Evolutionary conservation across 2,888 invertebrate genomes (phyloP), one percentile per base, ranked within the genome.

Genomic region (Cryptocephalus primarius): DNA sequence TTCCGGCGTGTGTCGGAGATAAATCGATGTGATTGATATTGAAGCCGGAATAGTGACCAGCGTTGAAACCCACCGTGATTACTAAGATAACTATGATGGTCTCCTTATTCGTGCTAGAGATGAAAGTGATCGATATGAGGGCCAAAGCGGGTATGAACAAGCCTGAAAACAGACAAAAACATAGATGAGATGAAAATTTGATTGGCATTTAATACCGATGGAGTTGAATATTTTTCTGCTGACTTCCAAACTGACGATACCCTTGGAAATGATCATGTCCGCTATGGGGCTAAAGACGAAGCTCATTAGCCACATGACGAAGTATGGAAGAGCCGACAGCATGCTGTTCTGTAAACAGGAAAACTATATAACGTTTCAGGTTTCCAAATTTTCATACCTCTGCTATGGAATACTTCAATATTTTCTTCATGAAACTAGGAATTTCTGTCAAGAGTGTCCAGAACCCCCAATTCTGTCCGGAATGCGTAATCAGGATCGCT

Each of bases 371-470:
- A 51, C 47, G 12, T 22, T 22, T 22, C 22, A 12, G n/a, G 4
- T 36, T 11, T 39, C 8, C 2, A n/a, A 6, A n/a, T 13, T 44
- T 36, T 51, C 62, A 58, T 53, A 85, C 85, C 53, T 77, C 70
- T 65, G 82, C 79, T 22, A 89, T 83, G 46, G 88, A 75, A 57
- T 81, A 85, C 44, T 76, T 72, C 2, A 89, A 74, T 2, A 88
- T 80, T 40, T 79, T 75, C 56, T 78, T 78, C 79, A 90, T 82
- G 62, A 88, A 90, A 0, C 82, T 78, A 0, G 90, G 90, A 61
- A 88, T 83, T 65, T 89, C 84, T 0, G 88, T 88, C 1, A 89
- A 72, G 11, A 90, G 70, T 32, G 87, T 88, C 84, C 87, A 88
- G 70, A 85, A 88, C 31, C 88, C 89, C 78, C 88, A 84, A 59